A percentile compares a stretch with the other conserved stretches of the same genome.
Conservation (phyloP, 2,797 vertebrate species). For the Mus spretus region DNA sequence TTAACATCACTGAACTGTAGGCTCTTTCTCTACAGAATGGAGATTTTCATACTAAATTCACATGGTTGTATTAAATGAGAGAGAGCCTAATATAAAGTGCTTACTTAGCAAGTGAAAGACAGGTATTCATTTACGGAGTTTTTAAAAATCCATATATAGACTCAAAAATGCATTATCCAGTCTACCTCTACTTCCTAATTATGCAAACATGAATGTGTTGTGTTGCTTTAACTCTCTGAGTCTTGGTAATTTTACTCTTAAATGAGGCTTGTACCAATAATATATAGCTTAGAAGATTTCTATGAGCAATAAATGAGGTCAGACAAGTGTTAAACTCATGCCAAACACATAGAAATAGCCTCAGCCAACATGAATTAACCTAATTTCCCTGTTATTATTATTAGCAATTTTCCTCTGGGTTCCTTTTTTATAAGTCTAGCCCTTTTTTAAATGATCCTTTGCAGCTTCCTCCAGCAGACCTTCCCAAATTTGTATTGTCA, state of each 20-base stretch:
- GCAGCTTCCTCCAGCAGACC: neutral
- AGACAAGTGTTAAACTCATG: neutral
- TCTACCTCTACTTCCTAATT: neutral
- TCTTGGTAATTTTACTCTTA: neutral
- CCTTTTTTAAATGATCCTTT: neutral
- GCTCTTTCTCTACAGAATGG: neutral
- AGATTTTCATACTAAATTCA: neutral
- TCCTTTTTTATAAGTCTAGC: neutral
- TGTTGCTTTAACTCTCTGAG: neutral
- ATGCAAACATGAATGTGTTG: neutral
- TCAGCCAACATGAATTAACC: slow-evolving; percentile 6
- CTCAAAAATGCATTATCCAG: neutral
- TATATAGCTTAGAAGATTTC: neutral
- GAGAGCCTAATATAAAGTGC: neutral
- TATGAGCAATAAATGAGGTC: slow-evolving; percentile 31
- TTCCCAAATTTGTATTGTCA: neutral
- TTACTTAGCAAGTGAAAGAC: slow-evolving; percentile 15
- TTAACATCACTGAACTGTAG: slow-evolving; percentile 52
- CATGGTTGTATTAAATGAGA: neutral
- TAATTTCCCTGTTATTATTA: slow-evolving; percentile 32
- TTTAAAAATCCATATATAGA: neutral
- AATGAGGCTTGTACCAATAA: neutral
- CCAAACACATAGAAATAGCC: slow-evolving; percentile 5
- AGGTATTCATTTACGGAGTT: neutral
- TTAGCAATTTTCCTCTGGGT: slow-evolving; percentile 17